phyloP scores from a whole-genome alignment of 1,140 invertebrate genomes.

The Drosophila santomea region DNA sequence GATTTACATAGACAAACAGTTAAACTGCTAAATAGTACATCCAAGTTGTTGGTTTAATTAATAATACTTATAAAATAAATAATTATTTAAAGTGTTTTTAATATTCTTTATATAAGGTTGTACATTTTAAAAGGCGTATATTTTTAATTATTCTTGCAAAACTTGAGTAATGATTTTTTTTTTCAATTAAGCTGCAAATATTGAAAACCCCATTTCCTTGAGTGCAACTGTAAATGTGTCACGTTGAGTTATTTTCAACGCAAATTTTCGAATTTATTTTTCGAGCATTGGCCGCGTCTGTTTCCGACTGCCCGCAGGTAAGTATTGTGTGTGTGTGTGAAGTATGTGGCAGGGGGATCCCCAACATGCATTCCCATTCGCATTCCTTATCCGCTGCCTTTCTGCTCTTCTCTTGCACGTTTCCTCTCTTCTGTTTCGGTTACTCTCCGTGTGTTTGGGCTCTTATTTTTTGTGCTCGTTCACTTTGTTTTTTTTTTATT shows the following conservation, averaged over 20 bases:
- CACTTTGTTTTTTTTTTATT: constrained; percentile 35
- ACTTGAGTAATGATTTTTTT: too few species aligned
- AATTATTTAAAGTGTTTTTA: neutral
- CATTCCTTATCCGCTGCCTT: constrained; percentile 59
- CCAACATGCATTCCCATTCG: constrained; percentile 67
- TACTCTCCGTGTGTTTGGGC: constrained; percentile 21
- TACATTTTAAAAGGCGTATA: too few species aligned
- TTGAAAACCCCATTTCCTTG: neutral
- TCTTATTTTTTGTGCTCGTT: constrained; percentile 49
- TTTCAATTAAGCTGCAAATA: too few species aligned
- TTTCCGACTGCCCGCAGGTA: constrained; percentile 16
- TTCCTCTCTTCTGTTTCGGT: constrained; percentile 8
- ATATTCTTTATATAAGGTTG: neutral
- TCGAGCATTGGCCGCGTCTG: constrained; percentile 65
- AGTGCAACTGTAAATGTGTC: constrained; percentile 16
- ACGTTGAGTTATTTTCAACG: constrained; percentile 77
- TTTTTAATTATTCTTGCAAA: too few species aligned
- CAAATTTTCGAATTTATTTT: constrained; percentile 75
- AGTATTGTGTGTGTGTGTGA: neutral
- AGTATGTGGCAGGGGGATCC: constrained; percentile 21
- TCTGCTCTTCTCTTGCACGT: constrained; percentile 49
- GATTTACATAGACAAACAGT: neutral
- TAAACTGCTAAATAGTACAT: neutral
- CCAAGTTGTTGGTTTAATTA: too few species aligned
- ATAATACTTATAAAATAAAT: too few species aligned